Evolutionary conservation across 2,888 invertebrate genomes (phyloP).

Genomic region (Saturnia japonica): DNA sequence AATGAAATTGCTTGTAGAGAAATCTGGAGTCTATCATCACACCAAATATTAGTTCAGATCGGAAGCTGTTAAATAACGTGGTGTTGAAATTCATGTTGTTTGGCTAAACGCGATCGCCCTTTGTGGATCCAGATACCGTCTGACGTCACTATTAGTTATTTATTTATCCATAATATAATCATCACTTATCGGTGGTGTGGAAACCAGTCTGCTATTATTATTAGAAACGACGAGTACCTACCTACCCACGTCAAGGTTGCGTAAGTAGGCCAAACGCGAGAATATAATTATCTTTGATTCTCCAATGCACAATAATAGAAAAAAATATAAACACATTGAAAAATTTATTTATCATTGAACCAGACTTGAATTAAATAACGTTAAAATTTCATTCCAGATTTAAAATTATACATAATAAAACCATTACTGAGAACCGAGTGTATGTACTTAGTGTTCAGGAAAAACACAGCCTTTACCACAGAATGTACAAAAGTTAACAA

Average conservation of each 20-base stretch:
- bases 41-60: conserved; percentile 11
- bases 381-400: too few species aligned
- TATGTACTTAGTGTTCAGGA: too few species aligned
- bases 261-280: conserved; percentile 70
- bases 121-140: conserved; percentile 20
- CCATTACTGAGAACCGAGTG: too few species aligned
- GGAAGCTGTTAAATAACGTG: conserved; percentile 11
- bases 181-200: conserved; percentile 52
- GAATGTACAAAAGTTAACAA: too few species aligned
- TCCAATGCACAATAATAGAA: conserved; percentile 10
- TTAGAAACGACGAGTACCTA: conserved; percentile 64
- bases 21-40: conserved; percentile 19
- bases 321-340: conserved; percentile 8
- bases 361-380: neutral
- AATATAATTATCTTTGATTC: conserved; percentile 41
- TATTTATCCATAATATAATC: conserved; percentile 52
- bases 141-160: conserved; percentile 27
- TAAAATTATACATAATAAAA: too few species aligned
- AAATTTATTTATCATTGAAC: neutral
- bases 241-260: conserved; percentile 70
- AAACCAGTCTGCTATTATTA: conserved; percentile 61
- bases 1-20: conserved; percentile 7
- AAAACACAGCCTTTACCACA: too few species aligned
- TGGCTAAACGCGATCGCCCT: conserved; percentile 16
- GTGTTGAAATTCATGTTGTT: conserved; percentile 17